Conservation (phyloP, 2,888 invertebrate genomes). For the Polydesmus complanatus region DNA sequence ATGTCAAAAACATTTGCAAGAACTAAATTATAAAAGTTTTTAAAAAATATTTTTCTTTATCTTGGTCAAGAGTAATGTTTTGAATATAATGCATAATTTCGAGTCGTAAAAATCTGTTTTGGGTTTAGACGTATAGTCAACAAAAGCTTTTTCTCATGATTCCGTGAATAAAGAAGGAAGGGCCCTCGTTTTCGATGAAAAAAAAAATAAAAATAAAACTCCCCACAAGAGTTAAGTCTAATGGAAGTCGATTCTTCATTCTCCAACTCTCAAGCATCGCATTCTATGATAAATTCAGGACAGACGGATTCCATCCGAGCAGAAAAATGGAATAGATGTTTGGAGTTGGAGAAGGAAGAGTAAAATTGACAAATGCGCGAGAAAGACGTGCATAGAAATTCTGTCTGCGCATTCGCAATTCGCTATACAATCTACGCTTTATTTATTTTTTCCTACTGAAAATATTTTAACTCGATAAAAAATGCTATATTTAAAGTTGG, state of each 20-base stretch:
- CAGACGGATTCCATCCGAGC: background rate
- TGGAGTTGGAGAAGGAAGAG: background rate
- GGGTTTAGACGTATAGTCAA: background rate
- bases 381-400: background rate
- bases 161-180: no score
- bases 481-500: background rate
- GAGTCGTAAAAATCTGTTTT: background rate
- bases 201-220: background rate
- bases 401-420: background rate
- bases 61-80: no score
- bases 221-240: background rate
- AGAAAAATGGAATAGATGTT: background rate
- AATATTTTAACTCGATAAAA: background rate
- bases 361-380: background rate
- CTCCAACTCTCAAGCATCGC: background rate
- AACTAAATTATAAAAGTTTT: no score
- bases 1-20: no score
- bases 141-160: background rate
- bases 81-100: no score
- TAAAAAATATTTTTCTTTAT: no score
- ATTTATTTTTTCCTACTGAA: background rate
- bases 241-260: background rate
- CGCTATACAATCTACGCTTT: background rate
- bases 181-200: background rate
- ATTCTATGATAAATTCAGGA: background rate